A percentile compares a stretch with the other conserved stretches of the same genome.
These are phyloP conservation scores for Mactromeris polynyma DNA, from an alignment of 2,888 invertebrate genomes.

Conservation along the genomic window DNA sequence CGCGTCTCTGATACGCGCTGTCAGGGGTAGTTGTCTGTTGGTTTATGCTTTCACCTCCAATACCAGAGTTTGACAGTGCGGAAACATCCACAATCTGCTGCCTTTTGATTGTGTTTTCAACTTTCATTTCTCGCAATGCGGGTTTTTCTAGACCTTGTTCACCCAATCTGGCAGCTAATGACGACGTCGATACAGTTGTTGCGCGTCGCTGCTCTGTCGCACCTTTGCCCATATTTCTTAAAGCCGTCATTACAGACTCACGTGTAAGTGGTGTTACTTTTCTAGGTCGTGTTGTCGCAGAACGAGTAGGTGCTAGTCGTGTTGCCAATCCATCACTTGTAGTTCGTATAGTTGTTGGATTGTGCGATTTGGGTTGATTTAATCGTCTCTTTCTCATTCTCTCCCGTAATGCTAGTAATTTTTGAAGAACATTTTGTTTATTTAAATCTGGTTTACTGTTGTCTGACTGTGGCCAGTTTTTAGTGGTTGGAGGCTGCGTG, in stretches of 20 bases:
- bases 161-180: not conserved
- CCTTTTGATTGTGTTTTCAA: not conserved
- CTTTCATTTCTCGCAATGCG: not conserved
- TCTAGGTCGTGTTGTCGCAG: not conserved
- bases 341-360: not conserved
- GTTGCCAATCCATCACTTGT: not conserved
- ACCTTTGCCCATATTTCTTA: conserved; percentile 33
- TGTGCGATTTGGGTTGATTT: not conserved
- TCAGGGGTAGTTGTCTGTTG: not conserved
- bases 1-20: not conserved
- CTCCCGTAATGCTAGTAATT: not conserved
- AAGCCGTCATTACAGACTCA: conserved; percentile 29
- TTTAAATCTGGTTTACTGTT: not conserved
- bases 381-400: not conserved
- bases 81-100: not conserved
- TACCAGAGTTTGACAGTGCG: not conserved
- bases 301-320: not conserved
- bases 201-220: conserved; percentile 4
- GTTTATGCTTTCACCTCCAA: too few species aligned
- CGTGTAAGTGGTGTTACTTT: conserved; percentile 8
- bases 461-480: not conserved
- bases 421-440: not conserved
- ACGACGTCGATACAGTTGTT: not conserved
- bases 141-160: not conserved
- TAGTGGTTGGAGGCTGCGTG: not conserved